These are phyloP conservation scores for Cuniculus paca DNA, from an alignment of 2,797 vertebrate species.

Conservation along the genomic window DNA sequence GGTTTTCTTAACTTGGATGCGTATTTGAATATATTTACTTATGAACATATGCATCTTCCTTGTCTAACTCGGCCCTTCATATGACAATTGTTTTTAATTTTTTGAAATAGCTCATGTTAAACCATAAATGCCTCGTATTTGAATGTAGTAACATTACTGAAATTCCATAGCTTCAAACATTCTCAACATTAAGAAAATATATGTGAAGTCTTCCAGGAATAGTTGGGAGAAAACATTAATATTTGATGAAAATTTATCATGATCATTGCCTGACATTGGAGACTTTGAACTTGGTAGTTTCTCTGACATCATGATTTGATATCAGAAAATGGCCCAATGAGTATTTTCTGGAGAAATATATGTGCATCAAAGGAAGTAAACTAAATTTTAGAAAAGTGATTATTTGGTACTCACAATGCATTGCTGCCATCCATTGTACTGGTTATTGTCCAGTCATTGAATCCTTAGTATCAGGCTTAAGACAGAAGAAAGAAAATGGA, in stretches of 20 bases:
- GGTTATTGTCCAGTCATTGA: neutral
- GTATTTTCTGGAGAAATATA: neutral
- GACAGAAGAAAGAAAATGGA: neutral
- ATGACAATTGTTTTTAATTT: neutral
- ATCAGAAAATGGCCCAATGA: neutral
- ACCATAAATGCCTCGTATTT: neutral
- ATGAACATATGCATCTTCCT: neutral
- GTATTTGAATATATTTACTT: neutral
- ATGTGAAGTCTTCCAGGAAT: neutral
- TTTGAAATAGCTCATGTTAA: neutral
- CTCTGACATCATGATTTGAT: neutral
- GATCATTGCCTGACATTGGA: neutral
- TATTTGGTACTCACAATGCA: neutral
- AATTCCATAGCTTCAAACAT: neutral
- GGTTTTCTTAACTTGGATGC: neutral
- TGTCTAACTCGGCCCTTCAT: neutral
- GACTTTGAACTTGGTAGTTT: neutral
- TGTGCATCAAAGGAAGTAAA: neutral
- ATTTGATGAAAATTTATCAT: neutral
- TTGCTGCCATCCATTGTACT: neutral
- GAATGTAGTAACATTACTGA: neutral
- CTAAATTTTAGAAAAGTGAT: neutral
- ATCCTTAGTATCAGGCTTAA: neutral
- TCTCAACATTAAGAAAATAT: neutral
- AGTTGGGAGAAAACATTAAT: slow-evolving; percentile 4